A percentile compares a stretch with the other conserved stretches of the same genome.
Conservation (phyloP, 1,140 invertebrate species). For the Heterodera schachtii region DNA sequence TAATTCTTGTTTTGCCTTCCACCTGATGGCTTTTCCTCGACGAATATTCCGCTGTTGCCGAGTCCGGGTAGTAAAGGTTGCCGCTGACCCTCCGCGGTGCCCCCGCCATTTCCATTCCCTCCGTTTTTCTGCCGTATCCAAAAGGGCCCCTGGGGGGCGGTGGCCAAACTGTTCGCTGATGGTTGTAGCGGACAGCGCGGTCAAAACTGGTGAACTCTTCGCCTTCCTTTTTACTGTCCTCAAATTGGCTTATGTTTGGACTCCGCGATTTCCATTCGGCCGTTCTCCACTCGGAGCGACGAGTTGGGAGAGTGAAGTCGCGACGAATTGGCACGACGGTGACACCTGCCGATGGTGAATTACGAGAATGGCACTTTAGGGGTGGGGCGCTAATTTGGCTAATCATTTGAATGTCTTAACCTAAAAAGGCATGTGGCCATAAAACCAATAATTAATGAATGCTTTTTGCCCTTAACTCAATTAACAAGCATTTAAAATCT, state of each 20-base stretch:
- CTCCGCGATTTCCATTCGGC: slow-evolving; percentile 1
- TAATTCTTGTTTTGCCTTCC: not conserved
- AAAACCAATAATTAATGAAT: too few relatives aligned
- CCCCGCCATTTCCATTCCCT: not conserved
- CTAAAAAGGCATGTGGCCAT: too few relatives aligned
- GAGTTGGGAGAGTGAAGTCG: slow-evolving; percentile 20
- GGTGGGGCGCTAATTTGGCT: not conserved
- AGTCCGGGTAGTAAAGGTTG: not conserved
- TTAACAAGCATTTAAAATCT: too few relatives aligned
- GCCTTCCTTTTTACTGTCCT: slow-evolving; percentile 9
- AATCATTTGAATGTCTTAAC: too few relatives aligned
- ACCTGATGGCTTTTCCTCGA: not conserved
- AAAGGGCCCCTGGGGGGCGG: not conserved
- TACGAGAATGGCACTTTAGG: not conserved
- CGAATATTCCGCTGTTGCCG: slow-evolving; percentile 2
- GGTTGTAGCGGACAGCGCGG: not conserved
- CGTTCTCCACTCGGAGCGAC: slow-evolving; percentile 16
- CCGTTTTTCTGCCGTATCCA: not conserved
- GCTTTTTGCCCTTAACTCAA: too few relatives aligned
- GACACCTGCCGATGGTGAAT: not conserved
- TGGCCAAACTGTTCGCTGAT: not conserved
- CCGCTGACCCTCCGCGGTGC: not conserved
- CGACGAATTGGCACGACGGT: slow-evolving; percentile 27
- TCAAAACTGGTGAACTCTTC: slow-evolving; percentile 6
- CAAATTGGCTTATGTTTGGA: not conserved